phyloP scores from a whole-genome alignment of 1,140 invertebrate genomes.

The Cyclargus thomasi region DNA sequence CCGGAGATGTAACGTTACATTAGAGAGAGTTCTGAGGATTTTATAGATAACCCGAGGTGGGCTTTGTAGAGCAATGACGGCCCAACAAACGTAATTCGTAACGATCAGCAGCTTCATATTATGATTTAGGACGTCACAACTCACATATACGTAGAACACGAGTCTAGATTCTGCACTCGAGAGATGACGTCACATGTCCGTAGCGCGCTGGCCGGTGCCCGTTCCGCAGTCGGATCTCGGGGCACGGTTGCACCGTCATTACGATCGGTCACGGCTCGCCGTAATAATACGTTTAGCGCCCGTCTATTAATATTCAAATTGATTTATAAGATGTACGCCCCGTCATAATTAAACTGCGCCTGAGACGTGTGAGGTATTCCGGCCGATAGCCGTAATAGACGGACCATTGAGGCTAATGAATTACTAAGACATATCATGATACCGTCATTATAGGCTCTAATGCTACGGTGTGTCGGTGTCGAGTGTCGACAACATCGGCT shows the following conservation, averaged over 20 bases:
- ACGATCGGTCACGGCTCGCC: conserved; percentile 21
- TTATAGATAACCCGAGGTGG: no score
- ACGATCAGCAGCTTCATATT: no score
- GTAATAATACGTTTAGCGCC: conserved; percentile 16
- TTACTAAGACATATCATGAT: not conserved
- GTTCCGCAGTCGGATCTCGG: no score
- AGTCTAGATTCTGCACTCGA: no score
- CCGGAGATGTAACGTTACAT: no score
- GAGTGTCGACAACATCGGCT: not conserved
- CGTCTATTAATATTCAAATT: conserved; percentile 18
- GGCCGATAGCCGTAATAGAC: not conserved
- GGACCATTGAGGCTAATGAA: not conserved
- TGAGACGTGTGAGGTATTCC: conserved; percentile 9
- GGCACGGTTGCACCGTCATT: conserved; percentile 4
- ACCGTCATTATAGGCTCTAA: not conserved
- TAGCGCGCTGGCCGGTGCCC: no score
- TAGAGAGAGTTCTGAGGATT: no score
- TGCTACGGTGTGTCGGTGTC: not conserved
- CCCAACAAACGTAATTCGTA: no score
- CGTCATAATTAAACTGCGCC: conserved; percentile 7
- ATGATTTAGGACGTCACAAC: no score
- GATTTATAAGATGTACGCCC: conserved; percentile 17
- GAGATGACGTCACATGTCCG: no score
- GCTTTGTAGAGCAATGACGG: no score
- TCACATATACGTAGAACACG: no score